Percentiles rank a stretch among this genome's conserved stretches.
Conservation (phyloP, 2,888 invertebrate genomes). For the Trileptium ribeirensis region DNA sequence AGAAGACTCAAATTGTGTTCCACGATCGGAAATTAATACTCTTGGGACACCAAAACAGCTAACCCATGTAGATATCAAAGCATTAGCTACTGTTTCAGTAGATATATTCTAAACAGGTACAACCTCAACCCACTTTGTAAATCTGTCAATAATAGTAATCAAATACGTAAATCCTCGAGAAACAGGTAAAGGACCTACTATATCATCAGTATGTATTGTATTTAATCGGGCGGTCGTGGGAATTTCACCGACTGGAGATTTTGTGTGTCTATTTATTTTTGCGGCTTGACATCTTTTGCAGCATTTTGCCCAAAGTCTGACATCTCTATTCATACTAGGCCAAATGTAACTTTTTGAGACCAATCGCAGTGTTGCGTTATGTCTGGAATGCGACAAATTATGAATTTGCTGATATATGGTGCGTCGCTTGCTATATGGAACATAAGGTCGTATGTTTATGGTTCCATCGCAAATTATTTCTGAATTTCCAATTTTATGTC, state of each 20-base stretch:
- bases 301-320: not conserved
- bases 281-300: conserved; percentile 4
- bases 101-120: not conserved
- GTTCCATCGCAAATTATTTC: not conserved
- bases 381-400: not conserved
- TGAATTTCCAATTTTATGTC: too few species aligned
- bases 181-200: not conserved
- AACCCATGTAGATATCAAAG: not conserved
- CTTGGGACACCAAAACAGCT: not conserved
- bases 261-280: not conserved
- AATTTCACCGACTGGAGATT: not conserved
- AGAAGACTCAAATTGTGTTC: not conserved
- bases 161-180: not conserved
- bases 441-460: not conserved
- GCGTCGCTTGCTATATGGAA: not conserved
- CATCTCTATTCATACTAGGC: not conserved
- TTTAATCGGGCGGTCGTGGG: not conserved
- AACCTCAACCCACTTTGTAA: not conserved
- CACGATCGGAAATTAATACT: not conserved
- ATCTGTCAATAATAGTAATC: not conserved
- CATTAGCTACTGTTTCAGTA: not conserved
- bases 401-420: not conserved
- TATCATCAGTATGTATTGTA: not conserved
- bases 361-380: not conserved
- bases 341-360: not conserved